Percentiles rank a stretch among this genome's conserved stretches.
Evolutionary conservation across 2,113 vertebrate genomes (phyloP).

Genomic region (Plectropomus leopardus): DNA sequence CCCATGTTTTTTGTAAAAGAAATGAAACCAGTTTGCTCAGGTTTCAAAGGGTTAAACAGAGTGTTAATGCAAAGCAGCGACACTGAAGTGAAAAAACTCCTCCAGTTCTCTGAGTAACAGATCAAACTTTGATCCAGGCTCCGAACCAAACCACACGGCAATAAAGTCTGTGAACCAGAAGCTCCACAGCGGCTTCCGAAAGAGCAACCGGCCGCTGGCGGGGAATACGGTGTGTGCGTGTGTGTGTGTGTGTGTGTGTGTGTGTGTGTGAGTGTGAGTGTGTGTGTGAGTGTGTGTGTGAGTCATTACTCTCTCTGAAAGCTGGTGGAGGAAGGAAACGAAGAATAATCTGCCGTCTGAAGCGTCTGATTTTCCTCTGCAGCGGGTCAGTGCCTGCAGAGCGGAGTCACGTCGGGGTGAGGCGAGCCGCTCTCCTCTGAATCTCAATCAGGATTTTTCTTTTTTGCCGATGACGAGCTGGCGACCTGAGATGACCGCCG

Average conservation of each 20-base stretch:
- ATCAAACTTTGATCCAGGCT: neutral
- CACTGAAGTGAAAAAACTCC: no score
- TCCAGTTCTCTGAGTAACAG: conserved; percentile 1
- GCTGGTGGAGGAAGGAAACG: neutral
- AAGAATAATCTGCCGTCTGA: neutral
- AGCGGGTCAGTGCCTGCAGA: conserved; percentile 4
- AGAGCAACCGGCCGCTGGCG: neutral
- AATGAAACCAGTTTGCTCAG: no score
- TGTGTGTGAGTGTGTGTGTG: neutral
- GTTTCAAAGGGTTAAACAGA: no score
- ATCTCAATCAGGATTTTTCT: conserved; percentile 15
- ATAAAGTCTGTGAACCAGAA: conserved; percentile 19
- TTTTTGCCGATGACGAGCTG: neutral
- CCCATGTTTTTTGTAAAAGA: no score
- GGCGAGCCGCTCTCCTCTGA: conserved; percentile 3
- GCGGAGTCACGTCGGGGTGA: conserved; percentile 8
- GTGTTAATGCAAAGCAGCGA: no score
- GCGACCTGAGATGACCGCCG: conserved; percentile 1
- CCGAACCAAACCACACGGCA: neutral
- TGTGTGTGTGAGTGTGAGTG: neutral
- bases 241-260: conserved; percentile 1
- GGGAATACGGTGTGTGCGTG: neutral
- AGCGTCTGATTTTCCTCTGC: neutral
- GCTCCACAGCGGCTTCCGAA: conserved; percentile 3
- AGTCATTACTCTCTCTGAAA: neutral